These are phyloP conservation scores for Tanypteryx hageni DNA, from an alignment of 2,888 invertebrate genomes.

Conservation along the genomic window DNA sequence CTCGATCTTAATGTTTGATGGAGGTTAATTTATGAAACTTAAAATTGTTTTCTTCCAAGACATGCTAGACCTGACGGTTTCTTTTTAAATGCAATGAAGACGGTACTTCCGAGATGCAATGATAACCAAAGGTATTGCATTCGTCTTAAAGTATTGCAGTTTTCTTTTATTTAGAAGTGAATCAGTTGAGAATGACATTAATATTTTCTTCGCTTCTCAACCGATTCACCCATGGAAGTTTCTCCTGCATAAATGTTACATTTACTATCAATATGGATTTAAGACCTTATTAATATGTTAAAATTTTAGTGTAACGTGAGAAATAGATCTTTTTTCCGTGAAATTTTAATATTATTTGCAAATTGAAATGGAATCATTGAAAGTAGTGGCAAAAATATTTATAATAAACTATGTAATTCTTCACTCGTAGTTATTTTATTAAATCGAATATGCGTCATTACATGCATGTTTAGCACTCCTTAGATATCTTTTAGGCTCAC, in stretches of 20 bases:
- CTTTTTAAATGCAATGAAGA: no score
- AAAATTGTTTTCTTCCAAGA: no score
- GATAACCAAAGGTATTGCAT: no score
- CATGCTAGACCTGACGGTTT: no score
- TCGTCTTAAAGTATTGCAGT: no score
- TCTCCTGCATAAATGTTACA: background rate
- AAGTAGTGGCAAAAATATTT: background rate
- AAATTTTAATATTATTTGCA: no score
- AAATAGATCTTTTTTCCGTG: background rate
- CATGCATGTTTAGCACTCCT: background rate
- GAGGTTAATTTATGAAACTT: no score
- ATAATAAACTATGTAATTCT: background rate
- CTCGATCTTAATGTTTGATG: no score
- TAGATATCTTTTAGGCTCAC: slow-evolving; percentile 22
- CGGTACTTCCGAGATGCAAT: no score
- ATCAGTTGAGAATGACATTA: background rate
- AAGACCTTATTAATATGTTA: background rate
- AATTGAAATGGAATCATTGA: background rate
- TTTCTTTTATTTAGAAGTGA: background rate
- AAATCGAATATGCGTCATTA: background rate
- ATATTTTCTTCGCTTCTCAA: background rate
- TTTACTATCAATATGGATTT: no score
- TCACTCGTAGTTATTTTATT: background rate
- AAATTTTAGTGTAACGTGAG: background rate
- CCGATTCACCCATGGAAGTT: background rate